A percentile compares a stretch with the other conserved stretches of the same genome.
Conservation (phyloP, 2,888 invertebrate species). For the Resseliella maxima region DNA sequence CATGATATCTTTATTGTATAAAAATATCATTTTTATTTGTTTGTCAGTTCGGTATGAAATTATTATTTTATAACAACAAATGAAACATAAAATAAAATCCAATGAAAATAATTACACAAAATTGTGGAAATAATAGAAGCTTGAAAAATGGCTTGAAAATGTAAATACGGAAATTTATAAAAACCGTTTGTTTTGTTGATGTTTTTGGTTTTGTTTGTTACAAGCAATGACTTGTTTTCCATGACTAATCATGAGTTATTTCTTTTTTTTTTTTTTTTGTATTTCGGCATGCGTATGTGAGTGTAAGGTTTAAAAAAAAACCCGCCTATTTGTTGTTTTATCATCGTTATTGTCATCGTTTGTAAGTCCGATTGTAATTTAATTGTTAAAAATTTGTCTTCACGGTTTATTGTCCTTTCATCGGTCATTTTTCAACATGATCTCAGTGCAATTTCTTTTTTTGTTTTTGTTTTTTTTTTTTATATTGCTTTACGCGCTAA, state of each 20-base stretch:
- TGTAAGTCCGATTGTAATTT: not conserved
- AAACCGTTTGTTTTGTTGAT: not conserved
- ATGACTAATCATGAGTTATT: too few relatives aligned
- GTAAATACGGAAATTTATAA: constrained; percentile 25
- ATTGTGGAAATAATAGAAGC: not conserved
- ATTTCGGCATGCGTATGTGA: not conserved
- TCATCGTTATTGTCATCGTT: constrained; percentile 1
- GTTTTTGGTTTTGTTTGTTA: too few relatives aligned
- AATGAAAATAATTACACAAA: constrained; percentile 7
- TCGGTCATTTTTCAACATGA: not conserved
- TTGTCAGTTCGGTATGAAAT: not conserved
- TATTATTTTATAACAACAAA: constrained; percentile 29
- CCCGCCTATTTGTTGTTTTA: constrained; percentile 5
- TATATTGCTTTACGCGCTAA: too few relatives aligned
- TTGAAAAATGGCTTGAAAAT: not conserved
- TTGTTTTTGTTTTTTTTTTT: not conserved
- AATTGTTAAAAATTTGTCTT: constrained; percentile 2
- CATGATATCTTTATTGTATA: not conserved
- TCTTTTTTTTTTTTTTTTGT: not conserved
- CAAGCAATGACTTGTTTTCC: too few relatives aligned
- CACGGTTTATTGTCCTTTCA: constrained; percentile 2
- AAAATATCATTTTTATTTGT: not conserved
- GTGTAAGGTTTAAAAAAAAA: not conserved
- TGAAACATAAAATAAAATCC: constrained; percentile 9
- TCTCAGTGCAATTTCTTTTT: not conserved